These are phyloP conservation scores for Papilio machaon DNA, from an alignment of 1,140 invertebrate genomes.

Conservation along the genomic window DNA sequence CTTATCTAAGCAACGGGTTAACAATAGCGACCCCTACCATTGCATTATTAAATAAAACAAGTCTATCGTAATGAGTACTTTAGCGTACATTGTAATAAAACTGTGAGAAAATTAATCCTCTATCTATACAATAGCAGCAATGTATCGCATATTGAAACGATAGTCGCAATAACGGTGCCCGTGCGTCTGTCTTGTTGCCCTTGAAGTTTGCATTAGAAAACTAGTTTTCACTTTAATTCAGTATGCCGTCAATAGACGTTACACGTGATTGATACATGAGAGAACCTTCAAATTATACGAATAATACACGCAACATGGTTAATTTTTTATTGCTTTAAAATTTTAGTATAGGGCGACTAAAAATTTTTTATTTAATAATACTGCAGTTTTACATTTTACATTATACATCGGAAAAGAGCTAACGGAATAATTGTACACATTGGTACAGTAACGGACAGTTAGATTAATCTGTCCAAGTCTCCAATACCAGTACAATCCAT, in stretches of 20 bases:
- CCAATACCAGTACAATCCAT: slow-evolving; percentile 6
- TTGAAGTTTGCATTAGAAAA: slow-evolving; percentile 49
- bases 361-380: too few species aligned
- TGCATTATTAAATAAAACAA: slow-evolving; percentile 13
- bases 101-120: background rate
- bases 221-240: slow-evolving; percentile 56
- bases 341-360: background rate
- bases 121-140: slow-evolving; percentile 20
- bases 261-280: background rate
- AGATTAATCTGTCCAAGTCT: slow-evolving; percentile 20
- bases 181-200: slow-evolving; percentile 43
- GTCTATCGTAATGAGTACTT: background rate
- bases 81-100: background rate
- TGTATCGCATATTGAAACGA: background rate
- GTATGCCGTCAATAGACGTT: slow-evolving; percentile 48
- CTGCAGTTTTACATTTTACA: background rate
- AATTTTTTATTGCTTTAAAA: background rate
- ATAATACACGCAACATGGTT: background rate
- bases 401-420: slow-evolving; percentile 11
- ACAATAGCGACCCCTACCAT: slow-evolving; percentile 2
- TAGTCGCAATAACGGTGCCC: slow-evolving; percentile 18
- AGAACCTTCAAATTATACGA: slow-evolving; percentile 33
- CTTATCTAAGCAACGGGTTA: slow-evolving; percentile 23
- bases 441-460: background rate
- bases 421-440: slow-evolving; percentile 5